These are phyloP conservation scores for Cossypha polioptera DNA, from an alignment of 2,797 vertebrate species.

Conservation along the genomic window DNA sequence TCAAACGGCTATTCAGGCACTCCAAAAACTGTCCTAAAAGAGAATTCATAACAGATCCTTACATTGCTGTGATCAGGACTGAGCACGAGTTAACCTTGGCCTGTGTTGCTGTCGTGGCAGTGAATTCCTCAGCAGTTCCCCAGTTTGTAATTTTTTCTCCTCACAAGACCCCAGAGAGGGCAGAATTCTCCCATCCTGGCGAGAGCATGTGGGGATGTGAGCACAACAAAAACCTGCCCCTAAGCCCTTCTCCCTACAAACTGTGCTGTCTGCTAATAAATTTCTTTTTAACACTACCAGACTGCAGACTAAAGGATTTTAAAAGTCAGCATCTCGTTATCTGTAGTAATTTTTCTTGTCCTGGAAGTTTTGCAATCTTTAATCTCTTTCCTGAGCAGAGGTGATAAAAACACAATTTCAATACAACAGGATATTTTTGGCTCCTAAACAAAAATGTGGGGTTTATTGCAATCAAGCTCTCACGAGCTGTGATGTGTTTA, in stretches of 20 bases:
- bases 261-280: not conserved
- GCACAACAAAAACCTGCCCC: not conserved
- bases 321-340: not conserved
- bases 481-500: not conserved
- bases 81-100: not conserved
- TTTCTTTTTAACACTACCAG: not conserved
- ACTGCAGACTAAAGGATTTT: not conserved
- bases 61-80: not conserved
- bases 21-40: not conserved
- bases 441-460: not conserved
- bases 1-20: not conserved
- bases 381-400: not conserved
- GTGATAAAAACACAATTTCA: not conserved
- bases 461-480: not conserved
- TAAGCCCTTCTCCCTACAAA: not conserved
- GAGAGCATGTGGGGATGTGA: rapidly evolving
- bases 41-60: not conserved
- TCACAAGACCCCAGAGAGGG: not conserved
- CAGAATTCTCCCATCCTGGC: not conserved
- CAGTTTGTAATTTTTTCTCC: not conserved
- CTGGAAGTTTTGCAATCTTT: not conserved
- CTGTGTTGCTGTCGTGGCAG: not conserved
- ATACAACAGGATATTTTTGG: not conserved
- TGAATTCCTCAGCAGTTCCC: not conserved
- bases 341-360: not conserved